Base-by-base conservation (phyloP, 2,888 invertebrate species). In the Ophioninae sp. region DNA sequence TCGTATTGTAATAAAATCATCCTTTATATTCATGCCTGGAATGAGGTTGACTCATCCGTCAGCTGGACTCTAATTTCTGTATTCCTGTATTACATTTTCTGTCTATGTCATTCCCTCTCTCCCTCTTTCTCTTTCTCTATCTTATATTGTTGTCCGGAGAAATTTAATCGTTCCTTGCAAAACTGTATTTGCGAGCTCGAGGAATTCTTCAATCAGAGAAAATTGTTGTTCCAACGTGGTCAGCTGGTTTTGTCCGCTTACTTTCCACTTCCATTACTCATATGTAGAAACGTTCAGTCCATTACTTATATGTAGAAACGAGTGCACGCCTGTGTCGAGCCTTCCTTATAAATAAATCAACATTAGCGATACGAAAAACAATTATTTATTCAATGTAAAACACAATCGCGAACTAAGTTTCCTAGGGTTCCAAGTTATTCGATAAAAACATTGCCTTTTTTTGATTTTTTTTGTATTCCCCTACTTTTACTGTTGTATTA, bases 81-180 rank as follows among this genome's bases (percentile, higher is more conserved):
- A 50, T 61, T 77, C 13, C 59, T 37, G 44, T 41, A 62, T 74
- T 77, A 81, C 64, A 41, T 68, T 73, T 76, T 44, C 61, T 17
- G 17, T 50, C 64, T 7, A 7, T 23, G 6, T 73, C 44, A n/a
- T 23, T 17, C 41, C 8, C 41, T 41, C 41, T 41, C 44, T 3
- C 41, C 8, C 41, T 41, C 41, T 56, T n/a, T 65, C 17, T 41
- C 3, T 17, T 10, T 50, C 7, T 17, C n/a, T 10, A 7, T 21
- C 21, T 37, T 23, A 23, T 50, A 17, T 70, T 62, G 65, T 41
- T 68, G 67, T 72, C 72, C 65, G 86, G 89, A 90, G 90, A 91
- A 90, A 90, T 90, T 90, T 90, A 91, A 90, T 91, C 86, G 88
- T 85, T 84, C 72, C 72, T 83, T 76, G 82, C 75, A 82, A 88